Evolutionary conservation across 2,888 invertebrate species (phyloP).

Genomic region (Aphodius sticticus): DNA sequence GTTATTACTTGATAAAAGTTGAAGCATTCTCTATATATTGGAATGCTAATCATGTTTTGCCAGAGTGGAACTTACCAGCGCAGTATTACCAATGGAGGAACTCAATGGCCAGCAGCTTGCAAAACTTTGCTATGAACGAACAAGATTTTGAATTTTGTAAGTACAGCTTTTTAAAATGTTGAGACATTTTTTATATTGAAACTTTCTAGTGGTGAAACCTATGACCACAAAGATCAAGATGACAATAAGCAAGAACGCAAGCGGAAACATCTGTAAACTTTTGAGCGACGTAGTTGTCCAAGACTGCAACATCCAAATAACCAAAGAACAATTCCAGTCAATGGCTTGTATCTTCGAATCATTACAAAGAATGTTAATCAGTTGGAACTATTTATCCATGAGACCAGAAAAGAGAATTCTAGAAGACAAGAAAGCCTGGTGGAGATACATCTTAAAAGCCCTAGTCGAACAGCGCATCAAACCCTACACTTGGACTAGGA

Average conservation of each 20-base stretch:
- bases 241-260: slow-evolving; percentile 66
- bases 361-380: slow-evolving; percentile 71
- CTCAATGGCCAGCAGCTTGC: slow-evolving; percentile 76
- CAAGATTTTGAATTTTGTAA: slow-evolving; percentile 83
- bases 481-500: slow-evolving; percentile 78
- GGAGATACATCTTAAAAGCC: slow-evolving; percentile 77
- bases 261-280: slow-evolving; percentile 68
- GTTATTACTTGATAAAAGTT: slow-evolving; percentile 77
- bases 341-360: slow-evolving; percentile 66
- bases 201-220: slow-evolving; percentile 75
- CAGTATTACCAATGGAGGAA: slow-evolving; percentile 78
- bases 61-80: slow-evolving; percentile 64
- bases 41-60: slow-evolving; percentile 68
- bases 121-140: slow-evolving; percentile 79
- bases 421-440: slow-evolving; percentile 73
- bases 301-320: slow-evolving; percentile 78
- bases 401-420: slow-evolving; percentile 57
- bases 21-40: slow-evolving; percentile 81
- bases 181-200: neutral
- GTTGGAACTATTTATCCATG: slow-evolving; percentile 64
- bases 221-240: slow-evolving; percentile 81
- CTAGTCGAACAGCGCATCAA: slow-evolving; percentile 75
- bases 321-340: slow-evolving; percentile 75
- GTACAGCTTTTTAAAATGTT: slow-evolving; percentile 50
- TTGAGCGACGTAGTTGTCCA: slow-evolving; percentile 76